Conservation (phyloP, 1,140 invertebrate species). For the Drosophila kikkawai region DNA sequence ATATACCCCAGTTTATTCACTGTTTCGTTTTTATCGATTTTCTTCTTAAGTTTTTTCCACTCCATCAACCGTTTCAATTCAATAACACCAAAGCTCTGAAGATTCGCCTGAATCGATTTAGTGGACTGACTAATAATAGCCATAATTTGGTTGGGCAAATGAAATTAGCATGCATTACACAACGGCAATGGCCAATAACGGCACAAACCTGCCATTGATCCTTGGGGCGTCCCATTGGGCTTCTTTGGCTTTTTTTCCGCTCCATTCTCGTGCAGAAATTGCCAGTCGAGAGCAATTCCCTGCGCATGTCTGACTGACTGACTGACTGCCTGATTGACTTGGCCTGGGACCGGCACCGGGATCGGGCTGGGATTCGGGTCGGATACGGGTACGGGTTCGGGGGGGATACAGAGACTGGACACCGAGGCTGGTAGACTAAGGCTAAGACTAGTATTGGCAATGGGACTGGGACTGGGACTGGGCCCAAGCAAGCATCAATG, state of each 20-base stretch:
- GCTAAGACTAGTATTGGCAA: constrained; percentile 9
- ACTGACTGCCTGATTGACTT: constrained; percentile 78
- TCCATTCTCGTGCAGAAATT: constrained; percentile 49
- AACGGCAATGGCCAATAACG: constrained; percentile 76
- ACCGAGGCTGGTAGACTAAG: constrained; percentile 4
- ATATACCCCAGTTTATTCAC: background rate
- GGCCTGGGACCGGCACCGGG: constrained; percentile 44
- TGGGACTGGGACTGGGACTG: constrained; percentile 31
- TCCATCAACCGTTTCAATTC: constrained; percentile 33
- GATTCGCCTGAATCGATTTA: constrained; percentile 27
- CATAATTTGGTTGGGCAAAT: constrained; percentile 76
- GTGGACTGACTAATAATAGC: constrained; percentile 64
- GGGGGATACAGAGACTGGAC: constrained; percentile 1
- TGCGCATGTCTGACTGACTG: constrained; percentile 70
- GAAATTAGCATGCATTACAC: constrained; percentile 79
- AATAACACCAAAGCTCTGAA: constrained; percentile 25
- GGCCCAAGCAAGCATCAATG: constrained; percentile 62
- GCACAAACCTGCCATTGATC: constrained; percentile 80
- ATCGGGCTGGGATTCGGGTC: background rate
- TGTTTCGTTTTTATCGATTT: background rate
- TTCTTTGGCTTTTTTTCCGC: constrained; percentile 13
- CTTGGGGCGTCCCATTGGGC: constrained; percentile 76
- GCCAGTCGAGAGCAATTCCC: constrained; percentile 54
- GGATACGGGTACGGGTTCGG: background rate
- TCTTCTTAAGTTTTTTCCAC: constrained; percentile 20